Evolutionary conservation across 2,888 invertebrate species (phyloP), one percentile per base, ranked within the genome.

Genomic region (Plebejus argus): DNA sequence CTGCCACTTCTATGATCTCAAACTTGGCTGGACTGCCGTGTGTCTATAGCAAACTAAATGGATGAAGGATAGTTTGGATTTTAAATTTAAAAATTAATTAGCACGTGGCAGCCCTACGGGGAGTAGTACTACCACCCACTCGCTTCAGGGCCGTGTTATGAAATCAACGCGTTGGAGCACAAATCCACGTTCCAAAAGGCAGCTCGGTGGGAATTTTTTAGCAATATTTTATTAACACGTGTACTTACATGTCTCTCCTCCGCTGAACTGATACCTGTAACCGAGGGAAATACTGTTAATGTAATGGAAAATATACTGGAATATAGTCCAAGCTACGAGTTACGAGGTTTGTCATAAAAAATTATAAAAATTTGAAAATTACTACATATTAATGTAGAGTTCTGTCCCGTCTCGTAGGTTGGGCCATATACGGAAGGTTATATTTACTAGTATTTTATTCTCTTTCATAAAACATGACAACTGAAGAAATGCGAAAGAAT

Each of bases 131-230:
- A 87, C 92, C 92, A 89, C 93, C 93, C 92, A 91, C 93, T 93
- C 92, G 91, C 91, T 91, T 86, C 89, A 86, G 90, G 87, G 87
- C 88, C 89, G 89, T 91, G 93, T 93, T 93, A 93, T 94, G 93
- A 94, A 94, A 94, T 94, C 93, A 93, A 91, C 93, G 93, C 92
- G 93, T 92, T 92, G 90, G 90, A 92, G 93, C 92, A 90, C 87
- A 90, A 90, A 91, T 88, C 89, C 89, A 87, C 90, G 88, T 88
- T 91, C 89, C 90, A 91, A 92, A 90, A 89, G 89, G 89, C 89
- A 87, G 80, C 87, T 86, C 85, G 86, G 85, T 83, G 86, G 85
- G 81, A 88, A 88, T 90, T 90, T 90, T 89, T 89, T 56, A 86
- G 87, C 87, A 90, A 91, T 87, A 86, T 89, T 88, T 84, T 84